These are phyloP conservation scores for Gastrophryne carolinensis DNA, from an alignment of 2,797 vertebrate species.

Conservation along the genomic window DNA sequence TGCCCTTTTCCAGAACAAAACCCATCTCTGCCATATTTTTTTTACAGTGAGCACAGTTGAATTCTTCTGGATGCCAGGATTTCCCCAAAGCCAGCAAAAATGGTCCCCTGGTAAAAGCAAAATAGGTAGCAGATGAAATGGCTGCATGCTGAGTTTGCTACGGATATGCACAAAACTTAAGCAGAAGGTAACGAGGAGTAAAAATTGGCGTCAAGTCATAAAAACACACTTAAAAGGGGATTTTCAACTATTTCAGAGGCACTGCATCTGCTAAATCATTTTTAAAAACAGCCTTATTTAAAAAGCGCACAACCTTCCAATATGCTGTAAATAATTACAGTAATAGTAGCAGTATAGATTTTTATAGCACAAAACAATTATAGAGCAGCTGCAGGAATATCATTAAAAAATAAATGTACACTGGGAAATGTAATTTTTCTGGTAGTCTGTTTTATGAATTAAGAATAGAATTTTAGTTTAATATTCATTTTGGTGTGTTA, in stretches of 20 bases:
- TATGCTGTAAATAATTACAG: background rate
- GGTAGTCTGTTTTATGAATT: background rate
- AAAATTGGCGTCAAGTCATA: background rate
- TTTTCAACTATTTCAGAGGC: background rate
- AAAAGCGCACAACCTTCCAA: background rate
- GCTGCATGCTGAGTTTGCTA: background rate
- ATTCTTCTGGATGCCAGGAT: constrained; percentile 97
- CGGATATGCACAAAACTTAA: background rate
- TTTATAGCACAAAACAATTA: background rate
- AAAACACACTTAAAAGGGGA: background rate
- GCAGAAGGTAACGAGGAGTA: background rate
- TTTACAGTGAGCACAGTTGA: constrained; percentile 89
- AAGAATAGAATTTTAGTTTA: background rate
- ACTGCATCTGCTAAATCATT: background rate
- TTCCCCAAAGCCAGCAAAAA: constrained; percentile 95
- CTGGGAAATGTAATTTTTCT: too few relatives aligned
- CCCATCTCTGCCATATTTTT: constrained; percentile 85
- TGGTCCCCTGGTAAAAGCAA: constrained; percentile 80
- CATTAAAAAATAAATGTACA: too few relatives aligned
- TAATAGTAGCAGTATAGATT: background rate
- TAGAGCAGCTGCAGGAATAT: too few relatives aligned
- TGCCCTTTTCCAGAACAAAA: constrained; percentile 91
- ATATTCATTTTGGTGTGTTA: too few relatives aligned
- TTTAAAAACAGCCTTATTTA: background rate
- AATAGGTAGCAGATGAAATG: background rate